Evolutionary conservation across 2,113 vertebrate species (phyloP).

Genomic region (Grantiella picta): DNA sequence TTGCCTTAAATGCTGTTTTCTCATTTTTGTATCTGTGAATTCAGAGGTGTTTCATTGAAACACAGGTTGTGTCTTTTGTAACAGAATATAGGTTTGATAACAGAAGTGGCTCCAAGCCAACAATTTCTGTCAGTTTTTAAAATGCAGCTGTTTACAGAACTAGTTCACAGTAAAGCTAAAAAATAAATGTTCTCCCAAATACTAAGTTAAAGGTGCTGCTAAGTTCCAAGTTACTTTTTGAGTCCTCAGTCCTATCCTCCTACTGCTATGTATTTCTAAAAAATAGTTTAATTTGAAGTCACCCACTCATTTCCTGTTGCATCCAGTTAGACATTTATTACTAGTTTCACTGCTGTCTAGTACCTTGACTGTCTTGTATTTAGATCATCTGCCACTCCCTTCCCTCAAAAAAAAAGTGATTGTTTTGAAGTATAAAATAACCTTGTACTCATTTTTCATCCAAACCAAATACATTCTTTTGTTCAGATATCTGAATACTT

Average conservation of each 20-base stretch:
- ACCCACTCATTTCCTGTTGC: constrained; percentile 24
- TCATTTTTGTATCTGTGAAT: not conserved
- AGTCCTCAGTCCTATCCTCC: not conserved
- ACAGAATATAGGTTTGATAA: not conserved
- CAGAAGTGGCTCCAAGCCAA: not conserved
- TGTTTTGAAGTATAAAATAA: not conserved
- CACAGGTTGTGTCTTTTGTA: not conserved
- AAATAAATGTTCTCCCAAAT: not conserved
- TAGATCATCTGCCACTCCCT: not conserved
- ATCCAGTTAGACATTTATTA: not conserved
- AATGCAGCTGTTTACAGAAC: not conserved
- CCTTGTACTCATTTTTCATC: not conserved
- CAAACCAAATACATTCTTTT: not conserved
- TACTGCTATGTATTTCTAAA: not conserved
- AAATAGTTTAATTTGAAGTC: constrained; percentile 22
- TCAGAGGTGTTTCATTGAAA: not conserved
- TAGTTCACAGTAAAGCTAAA: not conserved
- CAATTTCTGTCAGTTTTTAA: not conserved
- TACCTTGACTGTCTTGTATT: not conserved
- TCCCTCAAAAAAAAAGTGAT: not conserved
- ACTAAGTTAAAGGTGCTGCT: not conserved
- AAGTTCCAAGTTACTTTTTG: not conserved
- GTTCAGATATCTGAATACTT: not conserved
- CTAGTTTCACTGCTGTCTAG: not conserved
- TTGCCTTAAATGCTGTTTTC: not conserved